Percentiles rank a stretch among this genome's conserved stretches.
Conservation (phyloP, 2,113 vertebrate genomes). For the Hucho hucho region DNA sequence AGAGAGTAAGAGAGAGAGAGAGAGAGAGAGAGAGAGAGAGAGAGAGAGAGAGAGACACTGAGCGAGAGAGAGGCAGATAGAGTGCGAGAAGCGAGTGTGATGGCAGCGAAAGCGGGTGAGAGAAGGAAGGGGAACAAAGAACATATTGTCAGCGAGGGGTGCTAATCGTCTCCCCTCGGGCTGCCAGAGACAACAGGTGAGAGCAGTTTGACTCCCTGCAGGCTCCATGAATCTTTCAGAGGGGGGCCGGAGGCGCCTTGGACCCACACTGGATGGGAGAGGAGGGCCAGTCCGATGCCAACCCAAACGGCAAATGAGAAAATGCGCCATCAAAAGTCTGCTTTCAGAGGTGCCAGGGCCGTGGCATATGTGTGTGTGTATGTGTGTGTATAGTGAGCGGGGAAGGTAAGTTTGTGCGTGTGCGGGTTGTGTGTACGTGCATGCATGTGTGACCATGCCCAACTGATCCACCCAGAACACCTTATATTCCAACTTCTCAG, state of each 20-base stretch:
- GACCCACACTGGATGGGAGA: conserved; percentile 48
- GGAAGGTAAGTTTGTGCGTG: background rate
- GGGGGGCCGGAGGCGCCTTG: conserved; percentile 10
- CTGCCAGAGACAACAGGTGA: conserved; percentile 81
- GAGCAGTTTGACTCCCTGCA: conserved; percentile 75
- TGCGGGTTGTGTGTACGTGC: background rate
- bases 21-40: conserved; percentile 33
- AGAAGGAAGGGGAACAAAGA: conserved; percentile 57
- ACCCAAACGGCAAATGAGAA: conserved; percentile 64
- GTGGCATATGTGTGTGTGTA: conserved; percentile 2
- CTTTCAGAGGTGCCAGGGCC: conserved; percentile 57
- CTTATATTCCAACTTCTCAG: background rate
- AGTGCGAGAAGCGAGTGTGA: background rate
- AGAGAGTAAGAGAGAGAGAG: conserved; percentile 37
- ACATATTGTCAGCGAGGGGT: conserved; percentile 66
- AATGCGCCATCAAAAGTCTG: conserved; percentile 56
- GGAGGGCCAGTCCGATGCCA: conserved; percentile 53
- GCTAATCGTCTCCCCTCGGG: conserved; percentile 69
- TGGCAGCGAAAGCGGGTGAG: conserved; percentile 13
- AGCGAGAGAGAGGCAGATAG: background rate
- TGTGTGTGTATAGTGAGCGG: conserved; percentile 4
- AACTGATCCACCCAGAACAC: background rate
- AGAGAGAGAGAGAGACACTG: conserved; percentile 44
- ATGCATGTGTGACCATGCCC: conserved; percentile 1
- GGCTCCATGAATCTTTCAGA: conserved; percentile 68